Conservation (phyloP, 2,113 vertebrate species). For the Vanacampus margaritifer region DNA sequence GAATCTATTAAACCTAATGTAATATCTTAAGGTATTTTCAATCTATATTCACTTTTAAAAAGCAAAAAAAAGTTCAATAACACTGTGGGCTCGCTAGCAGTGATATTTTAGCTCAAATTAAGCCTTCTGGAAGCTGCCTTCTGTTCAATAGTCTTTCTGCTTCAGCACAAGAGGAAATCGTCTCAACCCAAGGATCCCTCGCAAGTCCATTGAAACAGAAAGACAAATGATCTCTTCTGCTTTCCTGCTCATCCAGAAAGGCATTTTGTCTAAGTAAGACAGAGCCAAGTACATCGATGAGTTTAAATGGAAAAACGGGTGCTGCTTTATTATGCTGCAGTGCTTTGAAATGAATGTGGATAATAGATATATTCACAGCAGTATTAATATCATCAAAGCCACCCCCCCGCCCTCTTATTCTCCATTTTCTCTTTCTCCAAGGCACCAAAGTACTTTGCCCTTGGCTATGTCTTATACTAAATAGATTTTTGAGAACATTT, state of each 20-base stretch:
- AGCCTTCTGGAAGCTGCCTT: conserved; percentile 25
- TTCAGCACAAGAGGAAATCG: conserved; percentile 36
- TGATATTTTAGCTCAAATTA: conserved; percentile 8
- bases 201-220: conserved; percentile 52
- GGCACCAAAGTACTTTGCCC: conserved; percentile 74
- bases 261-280: conserved; percentile 65
- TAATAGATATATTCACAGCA: conserved; percentile 74
- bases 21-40: neutral
- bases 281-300: conserved; percentile 56
- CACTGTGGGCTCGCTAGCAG: neutral
- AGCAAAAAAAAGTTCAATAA: too few relatives aligned
- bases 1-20: neutral
- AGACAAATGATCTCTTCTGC: conserved; percentile 67
- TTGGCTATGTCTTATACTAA: conserved; percentile 75
- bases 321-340: conserved; percentile 67
- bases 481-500: conserved; percentile 78
- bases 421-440: conserved; percentile 67
- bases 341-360: conserved; percentile 71
- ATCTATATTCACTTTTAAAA: too few relatives aligned
- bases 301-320: conserved; percentile 66
- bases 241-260: conserved; percentile 58
- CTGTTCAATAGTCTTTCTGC: conserved; percentile 15
- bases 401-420: conserved; percentile 55
- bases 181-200: conserved; percentile 39
- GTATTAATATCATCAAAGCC: conserved; percentile 76